Conservation (phyloP, 92 coral and sea anemone genomes). For the Pocillopora meandrina region DNA sequence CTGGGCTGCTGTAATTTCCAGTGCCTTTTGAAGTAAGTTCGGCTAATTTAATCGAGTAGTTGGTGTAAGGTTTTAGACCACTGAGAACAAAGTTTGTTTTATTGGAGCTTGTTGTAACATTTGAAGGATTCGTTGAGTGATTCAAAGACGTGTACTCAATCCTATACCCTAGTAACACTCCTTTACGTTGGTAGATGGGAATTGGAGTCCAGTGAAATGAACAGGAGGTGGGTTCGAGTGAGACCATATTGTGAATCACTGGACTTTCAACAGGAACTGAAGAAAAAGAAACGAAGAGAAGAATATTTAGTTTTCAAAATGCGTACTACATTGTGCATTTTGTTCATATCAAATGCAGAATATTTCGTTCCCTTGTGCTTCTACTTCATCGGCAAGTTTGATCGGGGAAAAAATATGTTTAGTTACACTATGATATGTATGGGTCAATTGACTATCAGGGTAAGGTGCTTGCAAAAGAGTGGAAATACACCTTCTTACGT, state of each 20-base stretch:
- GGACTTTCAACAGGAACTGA: slow-evolving; percentile 35
- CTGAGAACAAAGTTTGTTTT: neutral
- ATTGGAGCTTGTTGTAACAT: neutral
- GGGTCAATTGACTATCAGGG: too few species aligned
- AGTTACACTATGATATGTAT: neutral
- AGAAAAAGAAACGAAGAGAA: neutral
- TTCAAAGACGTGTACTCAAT: neutral
- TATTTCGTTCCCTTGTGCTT: too few species aligned
- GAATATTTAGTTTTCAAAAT: too few species aligned
- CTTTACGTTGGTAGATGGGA: slow-evolving; percentile 17
- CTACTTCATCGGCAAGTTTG: too few species aligned
- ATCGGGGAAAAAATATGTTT: neutral
- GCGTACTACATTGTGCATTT: too few species aligned
- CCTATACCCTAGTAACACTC: slow-evolving; percentile 27
- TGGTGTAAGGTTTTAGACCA: slow-evolving; percentile 14
- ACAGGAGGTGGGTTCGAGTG: neutral
- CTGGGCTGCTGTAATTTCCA: slow-evolving; percentile 14
- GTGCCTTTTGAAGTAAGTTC: slow-evolving; percentile 35
- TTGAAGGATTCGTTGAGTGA: neutral
- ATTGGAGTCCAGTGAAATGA: slow-evolving; percentile 18
- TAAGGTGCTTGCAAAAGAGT: too few species aligned
- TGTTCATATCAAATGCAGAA: neutral
- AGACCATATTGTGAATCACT: neutral
- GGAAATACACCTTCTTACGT: too few species aligned
- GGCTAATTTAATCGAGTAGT: slow-evolving; percentile 25